Evolutionary conservation across 2,113 vertebrate genomes (phyloP).

Genomic region (Brachyistius frenatus): DNA sequence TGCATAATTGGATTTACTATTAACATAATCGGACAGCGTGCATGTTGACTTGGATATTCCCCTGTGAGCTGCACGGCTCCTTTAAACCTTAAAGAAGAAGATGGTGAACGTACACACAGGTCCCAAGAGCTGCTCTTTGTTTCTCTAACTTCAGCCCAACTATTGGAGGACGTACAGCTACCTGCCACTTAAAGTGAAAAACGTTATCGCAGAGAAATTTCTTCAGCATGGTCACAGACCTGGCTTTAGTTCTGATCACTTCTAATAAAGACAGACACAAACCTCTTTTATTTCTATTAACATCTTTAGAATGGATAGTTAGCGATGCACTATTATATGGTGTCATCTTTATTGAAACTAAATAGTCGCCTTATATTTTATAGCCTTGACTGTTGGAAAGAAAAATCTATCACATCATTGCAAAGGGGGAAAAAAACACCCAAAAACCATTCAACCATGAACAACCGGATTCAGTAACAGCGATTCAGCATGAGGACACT

Average conservation of each 20-base stretch:
- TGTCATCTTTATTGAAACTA: not conserved
- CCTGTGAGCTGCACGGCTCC: slow-evolving; percentile 59
- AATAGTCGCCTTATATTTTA: slow-evolving; percentile 2
- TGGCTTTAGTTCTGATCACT: slow-evolving; percentile 20
- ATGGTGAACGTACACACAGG: slow-evolving; percentile 51
- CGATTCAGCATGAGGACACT: slow-evolving; percentile 2
- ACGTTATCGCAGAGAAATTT: slow-evolving; percentile 27
- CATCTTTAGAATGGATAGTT: not conserved
- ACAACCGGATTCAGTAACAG: slow-evolving; percentile 19
- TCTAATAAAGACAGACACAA: not conserved
- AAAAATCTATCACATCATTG: slow-evolving; percentile 25
- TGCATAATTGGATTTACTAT: slow-evolving; percentile 85
- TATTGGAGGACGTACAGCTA: slow-evolving; percentile 9
- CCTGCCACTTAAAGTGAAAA: slow-evolving; percentile 20
- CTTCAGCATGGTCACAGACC: slow-evolving; percentile 17
- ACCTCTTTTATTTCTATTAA: not conserved
- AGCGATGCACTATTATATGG: not conserved
- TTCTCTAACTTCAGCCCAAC: slow-evolving; percentile 34
- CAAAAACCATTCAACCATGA: slow-evolving; percentile 28
- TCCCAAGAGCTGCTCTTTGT: slow-evolving; percentile 72
- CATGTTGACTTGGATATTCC: slow-evolving; percentile 79
- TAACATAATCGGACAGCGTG: slow-evolving; percentile 82
- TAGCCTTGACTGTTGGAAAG: not conserved
- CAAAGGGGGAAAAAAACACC: not conserved
- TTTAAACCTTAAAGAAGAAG: slow-evolving; percentile 66